Conservation (phyloP, 2,113 vertebrate genomes). For the Melanerpes formicivorus region DNA sequence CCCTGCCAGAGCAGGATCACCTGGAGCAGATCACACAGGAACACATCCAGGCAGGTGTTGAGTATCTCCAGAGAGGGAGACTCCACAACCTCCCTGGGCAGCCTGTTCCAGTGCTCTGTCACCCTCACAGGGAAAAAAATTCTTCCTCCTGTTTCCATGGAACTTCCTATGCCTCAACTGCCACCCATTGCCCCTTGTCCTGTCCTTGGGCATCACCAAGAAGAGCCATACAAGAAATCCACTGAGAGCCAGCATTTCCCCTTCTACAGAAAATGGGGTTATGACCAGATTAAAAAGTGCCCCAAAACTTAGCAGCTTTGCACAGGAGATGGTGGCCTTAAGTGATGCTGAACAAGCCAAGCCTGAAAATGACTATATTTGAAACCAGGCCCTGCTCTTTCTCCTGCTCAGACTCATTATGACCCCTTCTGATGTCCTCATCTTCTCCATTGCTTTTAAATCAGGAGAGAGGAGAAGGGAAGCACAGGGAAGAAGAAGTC, state of each 20-base stretch:
- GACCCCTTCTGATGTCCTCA: not conserved
- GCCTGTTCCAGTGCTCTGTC: too few species aligned
- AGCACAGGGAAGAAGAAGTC: not conserved
- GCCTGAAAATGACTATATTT: slow-evolving; percentile 15
- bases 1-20: too few species aligned
- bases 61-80: too few species aligned
- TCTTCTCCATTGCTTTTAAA: not conserved
- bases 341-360: not conserved
- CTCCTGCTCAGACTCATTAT: not conserved
- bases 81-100: too few species aligned
- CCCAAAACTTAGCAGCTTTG: slow-evolving; percentile 64
- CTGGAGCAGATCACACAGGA: too few species aligned
- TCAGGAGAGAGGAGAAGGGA: not conserved
- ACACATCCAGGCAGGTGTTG: too few species aligned
- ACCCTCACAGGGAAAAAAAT: too few species aligned
- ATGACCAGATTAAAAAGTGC: slow-evolving; percentile 67
- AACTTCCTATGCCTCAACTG: too few species aligned
- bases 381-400: slow-evolving; percentile 1
- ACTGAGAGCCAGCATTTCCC: slow-evolving; percentile 71
- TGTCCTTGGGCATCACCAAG: too few species aligned
- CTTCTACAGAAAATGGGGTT: slow-evolving; percentile 75
- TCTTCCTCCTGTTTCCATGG: too few species aligned
- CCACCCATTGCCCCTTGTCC: too few species aligned
- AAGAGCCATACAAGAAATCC: slow-evolving; percentile 63
- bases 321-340: slow-evolving; percentile 67